Percentiles rank a stretch among this genome's conserved stretches.
These are phyloP conservation scores for Allolobophora icterica DNA, from an alignment of 2,888 invertebrate species.

Conservation along the genomic window DNA sequence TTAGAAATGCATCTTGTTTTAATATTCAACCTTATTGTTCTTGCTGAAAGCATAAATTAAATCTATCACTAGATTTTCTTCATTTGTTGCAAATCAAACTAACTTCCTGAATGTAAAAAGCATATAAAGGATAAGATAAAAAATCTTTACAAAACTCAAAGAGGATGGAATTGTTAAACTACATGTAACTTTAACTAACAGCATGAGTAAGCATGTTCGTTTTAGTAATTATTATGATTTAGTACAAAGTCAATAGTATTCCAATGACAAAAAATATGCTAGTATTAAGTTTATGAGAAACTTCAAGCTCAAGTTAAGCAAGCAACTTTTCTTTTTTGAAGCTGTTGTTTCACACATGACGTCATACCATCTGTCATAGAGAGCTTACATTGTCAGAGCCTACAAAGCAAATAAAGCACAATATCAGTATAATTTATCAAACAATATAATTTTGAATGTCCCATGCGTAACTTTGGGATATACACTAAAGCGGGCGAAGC, in stretches of 20 bases:
- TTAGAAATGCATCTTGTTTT: not conserved
- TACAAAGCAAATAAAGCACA: not conserved
- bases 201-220: not conserved
- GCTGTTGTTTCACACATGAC: not conserved
- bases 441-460: no score
- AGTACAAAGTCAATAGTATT: constrained; percentile 7
- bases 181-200: not conserved
- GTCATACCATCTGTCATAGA: not conserved
- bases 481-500: no score
- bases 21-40: not conserved
- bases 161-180: not conserved
- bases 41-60: not conserved
- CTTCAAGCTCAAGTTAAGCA: not conserved
- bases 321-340: not conserved
- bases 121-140: not conserved
- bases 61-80: not conserved
- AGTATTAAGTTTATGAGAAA: constrained; percentile 9
- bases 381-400: constrained; percentile 5
- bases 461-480: no score
- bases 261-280: not conserved
- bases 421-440: not conserved
- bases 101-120: not conserved
- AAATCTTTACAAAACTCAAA: not conserved
- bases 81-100: not conserved
- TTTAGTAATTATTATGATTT: not conserved